Conservation (phyloP, 64 coral and sea anemone genomes). For the Montipora foliosa region DNA sequence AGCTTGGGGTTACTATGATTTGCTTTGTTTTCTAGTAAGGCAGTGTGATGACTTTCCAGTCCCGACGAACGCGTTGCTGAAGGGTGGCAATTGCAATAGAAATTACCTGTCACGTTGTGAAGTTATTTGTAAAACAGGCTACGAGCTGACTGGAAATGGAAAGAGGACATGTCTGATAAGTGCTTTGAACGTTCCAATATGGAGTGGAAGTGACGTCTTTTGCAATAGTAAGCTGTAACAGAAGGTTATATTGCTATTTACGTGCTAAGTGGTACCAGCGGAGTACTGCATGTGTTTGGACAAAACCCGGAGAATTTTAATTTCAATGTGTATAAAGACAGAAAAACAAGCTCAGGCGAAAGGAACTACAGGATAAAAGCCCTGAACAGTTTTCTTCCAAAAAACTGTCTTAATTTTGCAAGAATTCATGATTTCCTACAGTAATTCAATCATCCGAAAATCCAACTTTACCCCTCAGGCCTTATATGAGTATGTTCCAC, state of each 20-base stretch:
- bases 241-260: not conserved
- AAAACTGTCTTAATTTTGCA: too few relatives aligned
- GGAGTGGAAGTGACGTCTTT: slow-evolving; percentile 70
- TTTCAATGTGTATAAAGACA: too few relatives aligned
- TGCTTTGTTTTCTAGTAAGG: slow-evolving; percentile 51
- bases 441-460: too few relatives aligned
- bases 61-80: slow-evolving; percentile 48
- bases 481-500: too few relatives aligned
- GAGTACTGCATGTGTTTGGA: too few relatives aligned
- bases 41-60: slow-evolving; percentile 64
- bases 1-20: not conserved
- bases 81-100: slow-evolving; percentile 67
- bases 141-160: slow-evolving; percentile 69
- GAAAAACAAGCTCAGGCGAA: too few relatives aligned
- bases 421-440: too few relatives aligned
- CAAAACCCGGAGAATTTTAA: too few relatives aligned
- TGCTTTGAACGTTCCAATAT: slow-evolving; percentile 17
- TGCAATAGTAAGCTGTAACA: slow-evolving; percentile 64
- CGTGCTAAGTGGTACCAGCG: too few relatives aligned
- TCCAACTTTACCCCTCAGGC: too few relatives aligned
- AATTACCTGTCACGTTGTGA: slow-evolving; percentile 76
- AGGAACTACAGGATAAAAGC: too few relatives aligned
- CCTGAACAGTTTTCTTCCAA: too few relatives aligned
- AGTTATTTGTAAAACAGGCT: slow-evolving; percentile 82
- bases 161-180: slow-evolving; percentile 59